phyloP scores from a whole-genome alignment of 1,140 invertebrate species.

The Papilio glaucus region DNA sequence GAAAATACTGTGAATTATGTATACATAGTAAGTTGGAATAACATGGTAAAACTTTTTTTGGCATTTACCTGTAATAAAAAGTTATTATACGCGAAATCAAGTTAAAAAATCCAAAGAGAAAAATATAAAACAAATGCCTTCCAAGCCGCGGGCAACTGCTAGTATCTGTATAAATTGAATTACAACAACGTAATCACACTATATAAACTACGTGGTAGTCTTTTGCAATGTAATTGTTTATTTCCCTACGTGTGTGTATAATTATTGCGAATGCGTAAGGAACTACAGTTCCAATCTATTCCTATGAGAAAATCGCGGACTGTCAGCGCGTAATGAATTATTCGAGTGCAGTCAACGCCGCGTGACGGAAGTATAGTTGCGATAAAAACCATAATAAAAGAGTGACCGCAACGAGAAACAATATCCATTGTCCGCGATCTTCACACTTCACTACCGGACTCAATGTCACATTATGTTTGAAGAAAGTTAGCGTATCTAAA shows the following conservation, averaged over 20 bases:
- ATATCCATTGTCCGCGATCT: conserved; percentile 51
- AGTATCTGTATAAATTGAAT: no score
- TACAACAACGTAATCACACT: no score
- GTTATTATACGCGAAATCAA: no score
- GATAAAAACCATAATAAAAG: conserved; percentile 50
- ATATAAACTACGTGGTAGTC: not conserved
- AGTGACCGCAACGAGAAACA: conserved; percentile 34
- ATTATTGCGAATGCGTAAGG: conserved; percentile 21
- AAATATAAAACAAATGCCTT: no score
- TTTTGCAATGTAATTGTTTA: conserved; percentile 13
- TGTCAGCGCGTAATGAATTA: conserved; percentile 42
- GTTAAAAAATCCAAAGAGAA: no score
- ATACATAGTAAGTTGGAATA: no score
- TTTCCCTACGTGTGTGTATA: conserved; percentile 19
- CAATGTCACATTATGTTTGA: conserved; percentile 48
- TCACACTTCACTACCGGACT: conserved; percentile 59
- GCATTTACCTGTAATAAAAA: no score
- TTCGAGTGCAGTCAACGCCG: conserved; percentile 42
- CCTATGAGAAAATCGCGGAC: conserved; percentile 29
- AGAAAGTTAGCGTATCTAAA: conserved; percentile 19
- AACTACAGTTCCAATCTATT: conserved; percentile 26
- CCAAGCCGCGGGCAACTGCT: no score
- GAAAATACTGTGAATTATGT: no score
- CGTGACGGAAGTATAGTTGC: conserved; percentile 53
- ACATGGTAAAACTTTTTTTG: no score